phyloP scores from a whole-genome alignment of 2,888 invertebrate species.

The Atethmia centrago region DNA sequence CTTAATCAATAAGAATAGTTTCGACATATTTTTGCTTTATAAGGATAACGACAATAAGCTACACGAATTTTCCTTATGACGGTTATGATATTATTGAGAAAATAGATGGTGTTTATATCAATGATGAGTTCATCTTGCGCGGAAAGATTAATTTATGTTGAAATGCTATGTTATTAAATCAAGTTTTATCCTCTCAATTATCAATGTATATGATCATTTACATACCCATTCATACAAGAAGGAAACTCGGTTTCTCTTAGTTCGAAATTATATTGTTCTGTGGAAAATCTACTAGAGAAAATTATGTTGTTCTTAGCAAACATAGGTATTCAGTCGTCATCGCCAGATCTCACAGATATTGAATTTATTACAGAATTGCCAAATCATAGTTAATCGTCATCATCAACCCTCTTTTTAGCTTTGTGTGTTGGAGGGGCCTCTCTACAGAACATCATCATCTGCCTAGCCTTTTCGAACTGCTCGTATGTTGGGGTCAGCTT shows the following conservation, averaged over 20 bases:
- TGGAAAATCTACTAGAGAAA: not conserved
- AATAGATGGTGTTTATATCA: slow-evolving; percentile 34
- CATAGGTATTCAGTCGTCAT: not conserved
- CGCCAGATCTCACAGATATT: not conserved
- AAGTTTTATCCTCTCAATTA: slow-evolving; percentile 32
- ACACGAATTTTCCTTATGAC: slow-evolving; percentile 48
- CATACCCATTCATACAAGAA: slow-evolving; percentile 23
- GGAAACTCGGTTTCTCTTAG: slow-evolving; percentile 5
- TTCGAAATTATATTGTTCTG: not conserved
- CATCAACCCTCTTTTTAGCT: not conserved
- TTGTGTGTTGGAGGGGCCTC: not conserved
- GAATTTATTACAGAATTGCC: not conserved
- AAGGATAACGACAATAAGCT: slow-evolving; percentile 23
- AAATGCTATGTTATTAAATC: slow-evolving; percentile 23
- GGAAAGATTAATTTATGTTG: slow-evolving; percentile 35
- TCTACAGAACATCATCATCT: not conserved
- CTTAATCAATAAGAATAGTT: not conserved
- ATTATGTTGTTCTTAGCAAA: not conserved
- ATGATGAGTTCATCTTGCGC: slow-evolving; percentile 52
- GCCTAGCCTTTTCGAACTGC: no score
- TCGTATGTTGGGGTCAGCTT: not conserved
- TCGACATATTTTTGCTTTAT: slow-evolving; percentile 16
- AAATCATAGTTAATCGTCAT: not conserved
- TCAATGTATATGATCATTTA: slow-evolving; percentile 15
- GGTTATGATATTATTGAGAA: slow-evolving; percentile 39